Base-by-base conservation (phyloP, 1,140 invertebrate species). In the Drosophila sulfurigaster region DNA sequence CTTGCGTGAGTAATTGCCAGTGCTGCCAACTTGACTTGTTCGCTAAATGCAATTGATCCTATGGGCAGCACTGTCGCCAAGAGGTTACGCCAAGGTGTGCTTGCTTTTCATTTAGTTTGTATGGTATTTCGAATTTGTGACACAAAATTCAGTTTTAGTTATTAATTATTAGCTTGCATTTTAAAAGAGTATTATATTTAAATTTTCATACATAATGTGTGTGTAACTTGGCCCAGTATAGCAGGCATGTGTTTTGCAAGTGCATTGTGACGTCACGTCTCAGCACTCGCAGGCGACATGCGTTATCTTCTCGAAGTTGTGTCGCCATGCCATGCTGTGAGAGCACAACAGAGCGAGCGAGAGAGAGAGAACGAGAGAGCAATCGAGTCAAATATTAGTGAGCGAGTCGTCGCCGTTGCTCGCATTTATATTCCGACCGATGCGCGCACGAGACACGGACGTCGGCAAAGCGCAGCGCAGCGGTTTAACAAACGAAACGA, bases 371-470 rank as follows among this genome's bases (percentile, higher is more conserved):
- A 45, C 8, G 46, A 60, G 46, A 49, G 67, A 56, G 41, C 16
- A 48, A 49, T 13, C 13, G 10, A 46, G 16, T 56, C 41, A 30
- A 54, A 63, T 71, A 70, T 58, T 43, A 75, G 58, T 43, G 51
- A 74, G 63, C 70, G 75, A 59, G 49, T 58, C 78, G 72, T 32
- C 63, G 58, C 59, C 48, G 60, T 46, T 75, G 38, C 59, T 67
- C 66, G 66, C 81, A 86, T 87, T 86, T 87, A 51, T 49, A 68
- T 67, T 79, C 82, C 82, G 79, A 71, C 54, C 62, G 82, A 75
- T 62, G 75, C 79, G 82, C 67, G 82, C 52, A 75, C 46, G 48
- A 62, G 79, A 75, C 32, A 32, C 32, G 32, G 35, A 38, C 82
- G 43, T 71, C 79, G 45, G 38, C 78, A 46, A 20, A 66, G 78